Evolutionary conservation across 2,113 vertebrate genomes (phyloP), one percentile per base, ranked within the genome.

Genomic region (Recurvirostra avosetta): DNA sequence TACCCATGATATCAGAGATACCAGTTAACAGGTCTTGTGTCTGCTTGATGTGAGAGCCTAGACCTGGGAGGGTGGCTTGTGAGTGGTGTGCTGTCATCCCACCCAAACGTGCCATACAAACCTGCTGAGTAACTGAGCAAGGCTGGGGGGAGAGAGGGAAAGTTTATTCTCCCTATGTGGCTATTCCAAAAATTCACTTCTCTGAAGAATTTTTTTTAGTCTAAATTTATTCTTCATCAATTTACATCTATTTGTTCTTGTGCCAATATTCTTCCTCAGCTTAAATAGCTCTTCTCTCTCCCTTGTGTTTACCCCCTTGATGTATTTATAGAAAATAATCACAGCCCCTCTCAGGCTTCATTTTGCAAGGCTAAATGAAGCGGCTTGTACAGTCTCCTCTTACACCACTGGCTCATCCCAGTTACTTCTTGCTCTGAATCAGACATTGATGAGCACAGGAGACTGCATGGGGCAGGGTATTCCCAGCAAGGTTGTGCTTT

Each of bases 301-400:
- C 88, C 91, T 74, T 86, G 83, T 96, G 92, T 96, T 92, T 97
- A 94, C 94, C 83, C 94, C 86, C 76, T 92, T 96, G 86, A 95
- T 96, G 92, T 96, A 96, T 96, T 96, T 96, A 95, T 92, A 96
- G 95, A 77, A 96, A 88, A 94, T 94, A 91, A 96, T 94, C 74
- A 77, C 59, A 84, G 50, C 72, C 91, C 92, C 79, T 94, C 92
- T 88, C 91, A 84, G 59, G 38, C 79, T 92, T 88, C 72, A 23
- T 86, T 96, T 73, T 86, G 38, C 67, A 77, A 56, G 75, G 79
- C 72, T 93, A 83, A 88, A 80, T 45, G 83, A 74, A 62, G 72
- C 82, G 62, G 41, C 63, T 76, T 86, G 75, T 66, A 56, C 55
- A 38, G 68, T 80, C 47, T 80, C 20, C 55, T 88, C 79, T 80